Base-by-base conservation (phyloP, 1,140 invertebrate genomes). In the Protaetia brevitarsis region DNA sequence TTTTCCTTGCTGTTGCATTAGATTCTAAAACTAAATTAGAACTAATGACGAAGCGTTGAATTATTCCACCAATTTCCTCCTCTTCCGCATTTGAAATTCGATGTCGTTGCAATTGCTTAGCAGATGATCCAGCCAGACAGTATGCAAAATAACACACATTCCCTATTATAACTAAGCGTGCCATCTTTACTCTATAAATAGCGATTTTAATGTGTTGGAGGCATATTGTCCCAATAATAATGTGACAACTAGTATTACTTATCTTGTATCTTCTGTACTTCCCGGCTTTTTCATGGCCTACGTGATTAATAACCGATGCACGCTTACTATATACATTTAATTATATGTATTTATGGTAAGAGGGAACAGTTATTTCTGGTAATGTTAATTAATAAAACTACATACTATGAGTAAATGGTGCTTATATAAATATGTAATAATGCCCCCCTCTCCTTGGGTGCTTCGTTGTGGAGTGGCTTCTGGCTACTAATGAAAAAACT, bases 181-280 rank as follows among this genome's bases (percentile, higher is more conserved):
- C 26, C 41, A 51, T 51, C 41, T 19, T 16, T 23, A 51, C 5
- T 51, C 41, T 51, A 51, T 51, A 51, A 51, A 51, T 51, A 51
- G 41, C 13, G 41, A 23, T 51, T 51, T 19, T 19, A 51, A n/a
- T n/a, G n/a, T 51, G 41, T 19, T 19, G 41, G 41, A 23, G 41
- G 26, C 41, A 51, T 51, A 19, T 51, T 51, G 41, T 19, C 26
- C 16, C 16, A 51, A 51, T 51, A 51, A 51, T 51, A 51, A 21
- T 26, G 41, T 23, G 41, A 51, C 41, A 16, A 51, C 41, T 51
- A 6, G 26, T 51, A 45, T 19, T 19, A 11, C 8, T 8, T 34
- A 8, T 11, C 10, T 23, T 51, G 5, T 21, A 23, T 0, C 41
- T 6, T 34, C 21, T 19, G 16, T 45, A 10, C 23, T 13, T 19